phyloP scores from a whole-genome alignment of 2,797 vertebrate species.

The Falco rusticolus region DNA sequence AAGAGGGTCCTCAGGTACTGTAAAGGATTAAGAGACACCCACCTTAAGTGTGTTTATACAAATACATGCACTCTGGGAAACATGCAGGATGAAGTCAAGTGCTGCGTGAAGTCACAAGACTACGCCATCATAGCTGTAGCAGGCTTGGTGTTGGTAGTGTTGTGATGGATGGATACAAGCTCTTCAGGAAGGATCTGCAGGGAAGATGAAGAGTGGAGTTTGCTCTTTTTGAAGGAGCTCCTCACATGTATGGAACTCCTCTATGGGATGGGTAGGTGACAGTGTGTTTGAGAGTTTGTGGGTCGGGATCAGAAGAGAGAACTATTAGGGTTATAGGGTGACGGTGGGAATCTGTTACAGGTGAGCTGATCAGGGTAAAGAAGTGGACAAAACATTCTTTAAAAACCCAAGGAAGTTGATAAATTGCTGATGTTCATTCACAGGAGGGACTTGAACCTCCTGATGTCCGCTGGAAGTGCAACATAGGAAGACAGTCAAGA shows the following conservation, averaged over 20 bases:
- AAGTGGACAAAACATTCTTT: neutral
- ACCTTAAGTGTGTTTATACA: neutral
- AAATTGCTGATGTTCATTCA: neutral
- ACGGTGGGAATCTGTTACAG: neutral
- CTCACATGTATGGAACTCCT: rapidly evolving
- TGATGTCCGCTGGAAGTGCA: neutral
- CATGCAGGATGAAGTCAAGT: neutral
- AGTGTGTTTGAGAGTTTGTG: neutral
- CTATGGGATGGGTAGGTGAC: neutral
- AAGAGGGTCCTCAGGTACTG: neutral
- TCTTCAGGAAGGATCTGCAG: neutral
- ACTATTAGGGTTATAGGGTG: neutral
- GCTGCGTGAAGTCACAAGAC: neutral
- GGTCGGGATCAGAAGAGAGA: neutral
- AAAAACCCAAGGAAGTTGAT: neutral
- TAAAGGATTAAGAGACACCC: neutral
- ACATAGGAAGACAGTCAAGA: neutral
- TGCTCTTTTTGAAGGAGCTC: neutral
- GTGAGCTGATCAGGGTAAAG: neutral
- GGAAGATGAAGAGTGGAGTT: neutral
- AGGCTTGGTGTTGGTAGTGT: neutral
- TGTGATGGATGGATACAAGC: neutral
- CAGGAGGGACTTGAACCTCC: neutral
- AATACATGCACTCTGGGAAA: neutral
- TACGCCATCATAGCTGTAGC: neutral